Evolutionary conservation across 1,140 invertebrate species (phyloP), one percentile per base, ranked within the genome.

Genomic region (Gonioctena quinquepunctata): DNA sequence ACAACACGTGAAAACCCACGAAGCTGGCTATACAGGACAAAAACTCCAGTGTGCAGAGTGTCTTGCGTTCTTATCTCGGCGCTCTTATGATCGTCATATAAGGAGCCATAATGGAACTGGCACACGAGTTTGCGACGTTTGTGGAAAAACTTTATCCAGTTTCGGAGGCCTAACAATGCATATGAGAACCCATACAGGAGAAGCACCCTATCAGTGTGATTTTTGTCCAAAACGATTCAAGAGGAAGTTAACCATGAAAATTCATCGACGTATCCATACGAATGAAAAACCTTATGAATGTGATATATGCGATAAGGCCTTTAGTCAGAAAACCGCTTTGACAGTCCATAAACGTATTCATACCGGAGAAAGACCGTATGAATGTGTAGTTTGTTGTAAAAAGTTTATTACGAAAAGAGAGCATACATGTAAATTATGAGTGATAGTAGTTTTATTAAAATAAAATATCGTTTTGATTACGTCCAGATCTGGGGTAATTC

Each of bases 301-400:
- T 73, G 70, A 80, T 18, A 64, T 84, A 1, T 87, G 86, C 62
- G 79, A 77, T 19, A 87, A 86, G 74, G 78, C 76, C 22, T 86
- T 84, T 62, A 90, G 87, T 25, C 88, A 89, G 76, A 90, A 90
- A 81, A 88, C 88, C 75, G 90, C 90, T 79, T 81, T 91, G 56
- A 88, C 91, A 82, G 90, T 92, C 69, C 92, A 94, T n/a, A 50
- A 75, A 27, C 79, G 89, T 2, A 91, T 89, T n/a, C 92, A 94
- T 74, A 93, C 91, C 0, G 90, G 90, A 0, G 89, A 91, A 73
- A 80, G 88, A 63, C 90, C 90, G 0, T 92, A 90, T 73, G 83
- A 88, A 62, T 89, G 91, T 72, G 87, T 89, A 61, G 88, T 89
- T 77, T 83, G 85, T 2, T 57, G 84, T 25, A 82, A 83, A 3